A percentile compares a stretch with the other conserved stretches of the same genome.
These are phyloP conservation scores for Muschampia staudingeri DNA, from an alignment of 2,888 invertebrate genomes.

Conservation along the genomic window DNA sequence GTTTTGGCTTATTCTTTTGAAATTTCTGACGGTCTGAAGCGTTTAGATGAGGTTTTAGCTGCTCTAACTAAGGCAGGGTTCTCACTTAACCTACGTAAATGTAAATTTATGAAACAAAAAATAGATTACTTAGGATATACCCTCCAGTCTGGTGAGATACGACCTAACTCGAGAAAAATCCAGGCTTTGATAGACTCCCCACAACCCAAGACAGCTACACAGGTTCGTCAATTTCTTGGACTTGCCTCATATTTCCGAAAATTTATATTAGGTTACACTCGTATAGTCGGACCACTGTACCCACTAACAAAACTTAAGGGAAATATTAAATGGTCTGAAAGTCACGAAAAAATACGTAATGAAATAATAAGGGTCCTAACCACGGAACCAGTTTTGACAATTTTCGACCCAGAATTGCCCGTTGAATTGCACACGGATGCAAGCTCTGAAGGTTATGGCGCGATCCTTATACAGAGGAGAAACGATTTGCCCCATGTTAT, in stretches of 20 bases:
- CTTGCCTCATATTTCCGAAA: conserved; percentile 54
- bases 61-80: background rate
- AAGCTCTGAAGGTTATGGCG: conserved; percentile 54
- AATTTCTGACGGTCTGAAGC: conserved; percentile 25
- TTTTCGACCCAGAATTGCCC: conserved; percentile 52
- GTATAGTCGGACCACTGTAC: conserved; percentile 28
- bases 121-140: background rate
- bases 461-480: conserved; percentile 52
- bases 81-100: background rate
- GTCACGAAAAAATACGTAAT: background rate
- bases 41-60: background rate
- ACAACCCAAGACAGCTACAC: conserved; percentile 31
- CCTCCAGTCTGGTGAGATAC: background rate
- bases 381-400: conserved; percentile 46
- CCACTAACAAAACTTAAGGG: conserved; percentile 18
- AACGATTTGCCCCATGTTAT: conserved; percentile 41
- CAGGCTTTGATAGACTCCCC: background rate
- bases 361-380: conserved; percentile 22
- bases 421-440: conserved; percentile 58
- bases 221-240: conserved; percentile 58
- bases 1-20: conserved; percentile 55
- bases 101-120: background rate
- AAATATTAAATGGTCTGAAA: background rate
- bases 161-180: background rate
- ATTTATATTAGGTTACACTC: conserved; percentile 57